These are phyloP conservation scores for Anolis sagrei DNA, from an alignment of 2,113 vertebrate genomes.

Conservation along the genomic window DNA sequence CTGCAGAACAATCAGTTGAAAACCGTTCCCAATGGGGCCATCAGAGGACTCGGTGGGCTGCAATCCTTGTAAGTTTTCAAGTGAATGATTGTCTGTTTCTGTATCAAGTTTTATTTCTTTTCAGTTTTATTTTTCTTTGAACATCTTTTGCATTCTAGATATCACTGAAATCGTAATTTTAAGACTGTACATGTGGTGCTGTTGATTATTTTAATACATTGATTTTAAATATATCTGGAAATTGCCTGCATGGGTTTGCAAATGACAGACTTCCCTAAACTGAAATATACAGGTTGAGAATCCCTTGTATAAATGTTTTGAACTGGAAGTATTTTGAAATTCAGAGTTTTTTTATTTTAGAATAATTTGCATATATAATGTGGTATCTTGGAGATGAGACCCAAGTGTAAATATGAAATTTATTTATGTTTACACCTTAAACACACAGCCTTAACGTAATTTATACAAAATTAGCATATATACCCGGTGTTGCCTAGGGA, in stretches of 20 bases:
- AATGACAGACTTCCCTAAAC: conserved; percentile 45
- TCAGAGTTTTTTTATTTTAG: too few relatives aligned
- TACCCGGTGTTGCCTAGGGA: too few relatives aligned
- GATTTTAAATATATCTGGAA: neutral
- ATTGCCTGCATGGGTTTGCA: neutral
- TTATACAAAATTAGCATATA: too few relatives aligned
- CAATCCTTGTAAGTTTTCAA: conserved; percentile 92
- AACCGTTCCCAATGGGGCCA: conserved; percentile 90
- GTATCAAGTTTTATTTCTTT: neutral
- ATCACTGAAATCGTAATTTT: neutral
- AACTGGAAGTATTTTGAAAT: too few relatives aligned
- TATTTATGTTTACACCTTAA: too few relatives aligned
- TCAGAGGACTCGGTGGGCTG: conserved; percentile 87
- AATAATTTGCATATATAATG: too few relatives aligned
- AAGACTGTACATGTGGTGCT: neutral
- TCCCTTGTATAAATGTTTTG: too few relatives aligned
- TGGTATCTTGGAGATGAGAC: too few relatives aligned
- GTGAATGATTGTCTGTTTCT: neutral
- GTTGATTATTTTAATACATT: neutral
- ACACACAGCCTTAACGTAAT: too few relatives aligned
- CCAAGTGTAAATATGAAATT: too few relatives aligned
- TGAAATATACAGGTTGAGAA: neutral
- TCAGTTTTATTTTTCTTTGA: conserved; percentile 1
- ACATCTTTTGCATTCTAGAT: rapidly evolving
- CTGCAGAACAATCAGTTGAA: conserved; percentile 97